Evolutionary conservation across 2,113 vertebrate species (phyloP), one percentile per base, ranked within the genome.

Genomic region (Ellobius talpinus): DNA sequence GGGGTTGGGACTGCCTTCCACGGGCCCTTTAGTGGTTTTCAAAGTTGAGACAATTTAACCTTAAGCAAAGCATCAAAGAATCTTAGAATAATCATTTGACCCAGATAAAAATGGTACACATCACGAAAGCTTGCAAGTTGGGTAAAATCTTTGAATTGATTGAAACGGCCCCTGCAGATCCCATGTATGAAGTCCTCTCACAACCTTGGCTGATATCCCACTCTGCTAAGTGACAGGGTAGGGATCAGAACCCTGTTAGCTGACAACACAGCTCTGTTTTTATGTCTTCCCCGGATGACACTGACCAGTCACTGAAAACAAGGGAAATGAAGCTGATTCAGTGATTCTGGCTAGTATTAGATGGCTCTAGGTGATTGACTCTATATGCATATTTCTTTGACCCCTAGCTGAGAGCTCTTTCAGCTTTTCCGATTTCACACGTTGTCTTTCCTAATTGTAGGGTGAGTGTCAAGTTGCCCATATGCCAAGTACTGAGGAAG

Each of bases 401-500:
- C 94, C 90, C 58, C 10, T 47, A 58, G 61, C 76, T 82, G 73
- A 42, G 86, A 96, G 81, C 74, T 93, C 89, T 93, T 39, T 39
- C 12, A 88, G 55, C 29, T 88, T 76, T 82, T 94, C 63, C 93
- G 81, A 86, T 85, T 86, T 23, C 84, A 88, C 8, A 50, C 39
- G 26, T 21, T 52, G 23, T 70, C 65, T 58, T 93, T 95, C 84
- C 81, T 97, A 93, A 89, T 55, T 93, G 58, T 50, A 86, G 31
- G 17, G 85, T 92, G 65, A 93, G 55, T 95, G 72, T 97, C 91
- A 94, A 65, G 72, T 82, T 96, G 70, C 47, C 66, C 36, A 6
- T 66, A 50, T 97, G 94, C 72, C 92, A 95, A 93, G 78, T 33
- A 45, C 77, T 68, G 72, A 50, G 52, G 55, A 91, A 94, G 89